These are phyloP conservation scores for Acleris cristana DNA, from an alignment of 2,888 invertebrate species.

Conservation along the genomic window DNA sequence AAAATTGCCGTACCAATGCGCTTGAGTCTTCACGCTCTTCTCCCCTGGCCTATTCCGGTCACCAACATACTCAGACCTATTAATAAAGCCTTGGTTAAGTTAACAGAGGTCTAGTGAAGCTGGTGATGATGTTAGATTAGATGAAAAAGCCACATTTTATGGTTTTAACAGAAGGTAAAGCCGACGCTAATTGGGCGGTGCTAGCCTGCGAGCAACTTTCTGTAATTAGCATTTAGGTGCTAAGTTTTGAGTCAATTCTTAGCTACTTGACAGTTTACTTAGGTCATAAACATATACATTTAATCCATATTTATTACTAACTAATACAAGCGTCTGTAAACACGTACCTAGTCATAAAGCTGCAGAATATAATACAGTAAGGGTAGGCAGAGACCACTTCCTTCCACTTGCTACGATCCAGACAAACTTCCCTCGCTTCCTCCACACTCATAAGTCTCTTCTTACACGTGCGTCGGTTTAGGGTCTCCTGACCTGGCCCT, in stretches of 20 bases:
- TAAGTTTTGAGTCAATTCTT: slow-evolving; percentile 11
- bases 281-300: too few species aligned
- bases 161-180: slow-evolving; percentile 33
- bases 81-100: slow-evolving; percentile 12
- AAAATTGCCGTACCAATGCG: slow-evolving; percentile 41
- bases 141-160: slow-evolving; percentile 31
- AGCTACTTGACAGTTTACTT: neutral
- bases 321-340: too few species aligned
- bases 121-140: slow-evolving; percentile 35
- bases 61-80: slow-evolving; percentile 19
- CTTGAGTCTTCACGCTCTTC: slow-evolving; percentile 62
- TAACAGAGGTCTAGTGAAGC: slow-evolving; percentile 2
- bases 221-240: slow-evolving; percentile 26
- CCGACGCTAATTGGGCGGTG: slow-evolving; percentile 31
- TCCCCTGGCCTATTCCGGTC: slow-evolving; percentile 47
- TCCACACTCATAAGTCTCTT: too few species aligned
- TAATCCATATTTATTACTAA: too few species aligned
- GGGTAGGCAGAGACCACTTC: too few species aligned
- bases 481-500: too few species aligned
- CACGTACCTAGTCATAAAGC: too few species aligned
- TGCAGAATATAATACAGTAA: too few species aligned
- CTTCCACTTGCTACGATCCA: too few species aligned
- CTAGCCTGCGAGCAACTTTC: slow-evolving; percentile 21
- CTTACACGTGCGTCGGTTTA: too few species aligned
- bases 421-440: too few species aligned